A percentile compares a stretch with the other conserved stretches of the same genome.
Evolutionary conservation across 2,797 vertebrate species (phyloP).

Genomic region (Percopsis omiscomaycus): DNA sequence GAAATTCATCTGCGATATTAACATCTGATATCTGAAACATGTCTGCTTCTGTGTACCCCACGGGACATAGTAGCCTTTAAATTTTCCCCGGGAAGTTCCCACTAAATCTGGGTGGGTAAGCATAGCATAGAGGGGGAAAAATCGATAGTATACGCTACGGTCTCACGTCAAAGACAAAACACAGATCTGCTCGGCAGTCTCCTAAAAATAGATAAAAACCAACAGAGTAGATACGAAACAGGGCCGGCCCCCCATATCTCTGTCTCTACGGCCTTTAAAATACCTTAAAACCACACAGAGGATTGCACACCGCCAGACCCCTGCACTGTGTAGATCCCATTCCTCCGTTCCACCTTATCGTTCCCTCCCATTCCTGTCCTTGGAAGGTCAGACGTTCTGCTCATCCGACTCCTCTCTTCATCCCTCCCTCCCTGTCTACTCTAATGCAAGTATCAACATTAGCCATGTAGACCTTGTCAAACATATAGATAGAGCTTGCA

Average conservation of each 20-base stretch:
- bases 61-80: constrained; percentile 45
- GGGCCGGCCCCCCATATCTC: constrained; percentile 22
- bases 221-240: constrained; percentile 31
- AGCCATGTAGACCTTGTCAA: constrained; percentile 50
- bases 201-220: constrained; percentile 57
- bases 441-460: constrained; percentile 63
- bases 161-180: constrained; percentile 40
- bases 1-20: constrained; percentile 56
- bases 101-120: constrained; percentile 30
- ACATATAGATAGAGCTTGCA: constrained; percentile 36
- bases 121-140: constrained; percentile 23
- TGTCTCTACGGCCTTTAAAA: constrained; percentile 33
- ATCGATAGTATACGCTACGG: constrained; percentile 44
- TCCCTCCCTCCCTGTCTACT: neutral
- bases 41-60: constrained; percentile 27
- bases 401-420: constrained; percentile 18
- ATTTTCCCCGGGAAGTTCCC: constrained; percentile 32
- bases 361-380: constrained; percentile 44
- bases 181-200: constrained; percentile 44
- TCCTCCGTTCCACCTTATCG: constrained; percentile 33
- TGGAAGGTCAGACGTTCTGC: constrained; percentile 48
- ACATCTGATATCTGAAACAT: constrained; percentile 53
- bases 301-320: constrained; percentile 1
- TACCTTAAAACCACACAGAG: constrained; percentile 24
- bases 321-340: neutral